Evolutionary conservation across 2,113 vertebrate species (phyloP), one percentile per base, ranked within the genome.

Genomic region (Tupaia tana): DNA sequence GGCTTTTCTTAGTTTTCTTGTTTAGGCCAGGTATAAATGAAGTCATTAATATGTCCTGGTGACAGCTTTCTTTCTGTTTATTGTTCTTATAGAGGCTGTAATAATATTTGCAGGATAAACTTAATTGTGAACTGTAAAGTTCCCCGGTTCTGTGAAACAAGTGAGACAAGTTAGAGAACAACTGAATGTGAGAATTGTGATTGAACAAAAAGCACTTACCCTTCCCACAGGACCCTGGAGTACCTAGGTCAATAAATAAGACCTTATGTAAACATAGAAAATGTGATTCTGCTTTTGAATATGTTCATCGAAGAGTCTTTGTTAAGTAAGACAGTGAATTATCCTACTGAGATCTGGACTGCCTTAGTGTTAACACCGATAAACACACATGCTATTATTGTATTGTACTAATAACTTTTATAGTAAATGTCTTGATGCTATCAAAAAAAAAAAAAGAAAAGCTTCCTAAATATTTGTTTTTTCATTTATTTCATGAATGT

Each of bases 11-110:
- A 93, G 82, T 85, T 92, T 84, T 74, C 67, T 70, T 85, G 63
- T 87, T 81, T 82, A 88, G 64, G 64, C 24, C 73, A 79, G 63
- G 25, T 79, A 79, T 63, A 95, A 83, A 96, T 88, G 54, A 97
- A 96, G 85, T 59, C 85, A 81, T 94, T 69, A 84, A 70, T 90
- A 82, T 74, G 74, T 24, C 24, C 56, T 63, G 13, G 25, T 63
- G 59, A 81, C 69, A 97, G 74, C 5, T 91, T 94, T 52, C 67
- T 92, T 82, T 92, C 89, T 90, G 29, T 22, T 56, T 71, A 58
- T 9, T 71, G 64, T 31, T 22, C 66, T 78, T 69, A 25, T 6
- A 11, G 15, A 89, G 29, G 16, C 58, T 58, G 14, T 89, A 67
- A 87, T 69, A 81, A 70, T 77, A 18, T 93, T 54, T 54, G 27